Percentiles rank a stretch among this genome's conserved stretches.
Evolutionary conservation across 2,113 vertebrate genomes (phyloP).

Genomic region (Carettochelys insculpta): DNA sequence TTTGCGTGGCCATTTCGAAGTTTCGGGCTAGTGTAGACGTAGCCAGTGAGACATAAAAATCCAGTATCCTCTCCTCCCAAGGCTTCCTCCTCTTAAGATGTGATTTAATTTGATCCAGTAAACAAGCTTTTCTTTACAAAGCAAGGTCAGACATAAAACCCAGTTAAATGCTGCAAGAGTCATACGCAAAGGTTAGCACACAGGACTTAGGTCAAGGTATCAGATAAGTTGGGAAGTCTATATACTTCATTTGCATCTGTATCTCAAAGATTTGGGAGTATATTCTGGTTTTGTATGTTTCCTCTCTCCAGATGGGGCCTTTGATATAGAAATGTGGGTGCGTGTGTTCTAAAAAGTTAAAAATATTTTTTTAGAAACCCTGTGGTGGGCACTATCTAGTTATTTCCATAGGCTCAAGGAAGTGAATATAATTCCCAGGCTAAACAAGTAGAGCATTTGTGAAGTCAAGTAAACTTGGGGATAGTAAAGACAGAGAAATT

Average conservation of each 20-base stretch:
- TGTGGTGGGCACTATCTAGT: not conserved
- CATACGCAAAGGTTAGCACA: not conserved
- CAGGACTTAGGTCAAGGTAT: not conserved
- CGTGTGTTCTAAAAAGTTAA: not conserved
- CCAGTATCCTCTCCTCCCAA: not conserved
- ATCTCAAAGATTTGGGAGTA: not conserved
- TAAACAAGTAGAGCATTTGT: not conserved
- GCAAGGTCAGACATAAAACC: not conserved
- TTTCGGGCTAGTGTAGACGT: no score
- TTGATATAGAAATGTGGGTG: fast-evolving
- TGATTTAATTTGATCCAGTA: not conserved
- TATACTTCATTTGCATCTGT: not conserved
- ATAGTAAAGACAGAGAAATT: not conserved
- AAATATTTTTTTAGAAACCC: not conserved
- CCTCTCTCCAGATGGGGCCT: not conserved
- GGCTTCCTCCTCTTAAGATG: not conserved
- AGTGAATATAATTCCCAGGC: not conserved
- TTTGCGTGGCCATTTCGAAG: no score
- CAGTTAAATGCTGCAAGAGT: not conserved
- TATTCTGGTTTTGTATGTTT: fast-evolving
- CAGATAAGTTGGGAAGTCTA: not conserved
- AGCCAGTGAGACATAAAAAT: not conserved
- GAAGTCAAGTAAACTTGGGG: not conserved
- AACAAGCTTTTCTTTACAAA: not conserved
- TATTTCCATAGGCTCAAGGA: not conserved